A percentile compares a stretch with the other conserved stretches of the same genome.
Conservation (phyloP, 2,113 vertebrate genomes). For the Coptodon bakossiorum region DNA sequence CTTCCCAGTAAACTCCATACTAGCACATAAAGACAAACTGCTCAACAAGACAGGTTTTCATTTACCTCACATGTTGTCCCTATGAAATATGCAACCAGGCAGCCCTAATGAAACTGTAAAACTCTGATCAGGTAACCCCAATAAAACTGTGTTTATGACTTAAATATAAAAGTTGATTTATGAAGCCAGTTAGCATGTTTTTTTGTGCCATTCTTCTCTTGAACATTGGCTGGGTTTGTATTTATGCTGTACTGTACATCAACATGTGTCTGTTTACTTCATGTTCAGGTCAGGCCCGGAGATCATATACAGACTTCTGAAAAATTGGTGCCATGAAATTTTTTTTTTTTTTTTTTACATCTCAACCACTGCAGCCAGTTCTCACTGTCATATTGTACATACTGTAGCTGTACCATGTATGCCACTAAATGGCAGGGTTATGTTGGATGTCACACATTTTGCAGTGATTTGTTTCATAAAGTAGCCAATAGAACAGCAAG, state of each 20-base stretch:
- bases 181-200: slow-evolving; percentile 61
- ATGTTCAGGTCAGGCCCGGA: background rate
- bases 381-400: slow-evolving; percentile 52
- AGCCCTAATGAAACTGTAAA: slow-evolving; percentile 39
- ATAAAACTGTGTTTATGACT: slow-evolving; percentile 47
- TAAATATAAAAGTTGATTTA: slow-evolving; percentile 32
- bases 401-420: slow-evolving; percentile 37
- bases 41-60: background rate
- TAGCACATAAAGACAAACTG: background rate
- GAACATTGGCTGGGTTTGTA: slow-evolving; percentile 51
- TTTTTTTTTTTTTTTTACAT: background rate
- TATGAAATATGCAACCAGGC: slow-evolving; percentile 48
- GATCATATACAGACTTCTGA: slow-evolving; percentile 3
- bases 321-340: slow-evolving; percentile 26
- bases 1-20: background rate
- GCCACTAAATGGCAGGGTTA: slow-evolving; percentile 10
- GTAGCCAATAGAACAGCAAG: slow-evolving; percentile 17
- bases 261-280: slow-evolving; percentile 25
- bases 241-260: slow-evolving; percentile 54
- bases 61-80: background rate
- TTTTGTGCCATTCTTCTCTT: slow-evolving; percentile 50
- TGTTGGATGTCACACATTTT: slow-evolving; percentile 31
- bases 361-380: slow-evolving; percentile 5
- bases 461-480: slow-evolving; percentile 20
- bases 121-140: slow-evolving; percentile 41